Conservation (phyloP, 2,888 invertebrate species). For the Drosophila borborema region DNA sequence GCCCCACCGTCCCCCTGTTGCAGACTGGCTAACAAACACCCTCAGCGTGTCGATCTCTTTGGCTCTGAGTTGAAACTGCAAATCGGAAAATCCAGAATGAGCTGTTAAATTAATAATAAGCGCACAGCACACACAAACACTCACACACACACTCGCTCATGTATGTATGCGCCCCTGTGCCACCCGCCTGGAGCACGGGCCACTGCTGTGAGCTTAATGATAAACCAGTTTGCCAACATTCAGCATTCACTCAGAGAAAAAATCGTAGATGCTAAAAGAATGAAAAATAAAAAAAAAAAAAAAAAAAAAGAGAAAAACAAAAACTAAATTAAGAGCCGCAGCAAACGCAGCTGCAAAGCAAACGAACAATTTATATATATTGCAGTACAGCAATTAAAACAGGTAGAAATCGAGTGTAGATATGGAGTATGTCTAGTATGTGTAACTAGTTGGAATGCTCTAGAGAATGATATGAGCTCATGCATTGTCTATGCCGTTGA, state of each 20-base stretch:
- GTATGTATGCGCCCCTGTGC: conserved; percentile 6
- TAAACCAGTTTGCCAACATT: conserved; percentile 67
- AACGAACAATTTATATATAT: conserved; percentile 47
- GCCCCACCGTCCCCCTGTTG: neutral
- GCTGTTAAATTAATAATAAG: conserved; percentile 79
- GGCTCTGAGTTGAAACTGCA: conserved; percentile 47
- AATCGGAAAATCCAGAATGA: conserved; percentile 77
- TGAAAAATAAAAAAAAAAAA: conserved; percentile 1
- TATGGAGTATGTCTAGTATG: conserved; percentile 15
- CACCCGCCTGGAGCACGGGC: conserved; percentile 29
- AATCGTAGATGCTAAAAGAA: conserved; percentile 53
- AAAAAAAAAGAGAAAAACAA: neutral
- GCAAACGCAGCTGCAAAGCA: conserved; percentile 52
- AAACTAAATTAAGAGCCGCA: conserved; percentile 19
- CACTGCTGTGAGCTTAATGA: conserved; percentile 65
- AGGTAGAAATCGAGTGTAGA: conserved; percentile 21
- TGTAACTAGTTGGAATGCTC: conserved; percentile 4
- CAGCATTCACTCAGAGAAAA: conserved; percentile 59
- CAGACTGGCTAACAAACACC: neutral
- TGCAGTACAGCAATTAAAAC: conserved; percentile 30
- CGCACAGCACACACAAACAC: conserved; percentile 42
- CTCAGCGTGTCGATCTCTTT: conserved; percentile 24
- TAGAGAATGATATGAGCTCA: neutral
- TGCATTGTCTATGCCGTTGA: neutral
- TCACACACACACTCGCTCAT: conserved; percentile 3